Evolutionary conservation across 2,888 invertebrate genomes (phyloP), one percentile per base, ranked within the genome.

Genomic region (Ctenicera cuprea): DNA sequence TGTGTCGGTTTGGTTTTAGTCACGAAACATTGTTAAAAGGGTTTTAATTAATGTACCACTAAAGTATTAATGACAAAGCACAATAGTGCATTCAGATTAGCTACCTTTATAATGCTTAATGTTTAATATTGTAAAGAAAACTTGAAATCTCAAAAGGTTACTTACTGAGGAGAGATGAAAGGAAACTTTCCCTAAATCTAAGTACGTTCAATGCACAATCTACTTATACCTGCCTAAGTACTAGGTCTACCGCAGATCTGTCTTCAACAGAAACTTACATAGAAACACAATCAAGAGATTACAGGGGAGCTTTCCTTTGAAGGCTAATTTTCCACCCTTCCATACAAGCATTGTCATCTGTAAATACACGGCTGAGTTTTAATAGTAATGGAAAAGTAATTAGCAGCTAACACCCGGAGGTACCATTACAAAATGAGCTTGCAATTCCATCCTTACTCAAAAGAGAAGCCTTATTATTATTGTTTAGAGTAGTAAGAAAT

Each of bases 281-380:
- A 81, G 80, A 80, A 80, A 80, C 79, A 81, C 80, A 81, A 81
- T 81, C 81, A 81, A 81, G 80, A 80, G 81, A 80, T 81, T 81
- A 80, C 78, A 78, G 77, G 78, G 79, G 76, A 78, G 75, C 73
- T 75, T 75, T 75, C 79, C 77, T 80, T 79, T 76, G 78, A 79
- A 76, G 77, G 74, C 78, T 78, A 78, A 78, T 78, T 78, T 78
- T 75, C 71, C 65, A 75, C 75, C 75, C 75, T 76, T 74, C 73
- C 73, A 74, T 69, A 65, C 73, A 76, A 78, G 66, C 74, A 66
- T 67, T 74, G 70, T 71, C 62, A 30, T 45, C 41, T 45, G 74
- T 69, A 71, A 74, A 62, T 74, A 73, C 16, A 37, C 54, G 14
- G 22, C 59, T 61, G 22, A 16, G 61, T 66, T 63, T 61, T 37